Percentiles rank a stretch among this genome's conserved stretches.
These are phyloP conservation scores for Lophotis ruficrista DNA, from an alignment of 2,113 vertebrate genomes.

Conservation along the genomic window DNA sequence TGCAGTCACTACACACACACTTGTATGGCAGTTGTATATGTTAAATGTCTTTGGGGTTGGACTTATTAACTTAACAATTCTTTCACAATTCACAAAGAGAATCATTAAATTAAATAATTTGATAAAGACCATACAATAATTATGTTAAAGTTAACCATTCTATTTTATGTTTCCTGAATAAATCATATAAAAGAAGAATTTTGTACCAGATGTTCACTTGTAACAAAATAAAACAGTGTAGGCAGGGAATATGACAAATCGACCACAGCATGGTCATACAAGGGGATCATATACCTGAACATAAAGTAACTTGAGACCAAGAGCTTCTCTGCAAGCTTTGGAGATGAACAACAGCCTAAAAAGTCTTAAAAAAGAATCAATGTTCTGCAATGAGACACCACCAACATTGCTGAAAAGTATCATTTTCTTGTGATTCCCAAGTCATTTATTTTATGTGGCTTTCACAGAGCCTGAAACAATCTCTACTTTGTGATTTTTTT, in stretches of 20 bases:
- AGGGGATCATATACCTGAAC: background rate
- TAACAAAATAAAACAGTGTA: background rate
- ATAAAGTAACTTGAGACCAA: background rate
- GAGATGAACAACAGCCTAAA: background rate
- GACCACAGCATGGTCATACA: background rate
- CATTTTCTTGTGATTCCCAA: background rate
- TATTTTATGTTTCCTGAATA: background rate
- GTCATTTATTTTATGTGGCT: background rate
- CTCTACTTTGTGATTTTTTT: background rate
- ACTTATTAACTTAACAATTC: background rate
- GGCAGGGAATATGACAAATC: background rate
- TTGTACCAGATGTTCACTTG: background rate
- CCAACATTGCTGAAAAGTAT: background rate
- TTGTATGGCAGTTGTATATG: background rate
- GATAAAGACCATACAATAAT: background rate
- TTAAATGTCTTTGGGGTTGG: background rate
- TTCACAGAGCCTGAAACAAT: background rate
- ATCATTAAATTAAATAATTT: background rate
- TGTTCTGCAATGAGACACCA: background rate
- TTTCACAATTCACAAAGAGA: background rate
- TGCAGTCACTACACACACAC: background rate
- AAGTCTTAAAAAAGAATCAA: background rate
- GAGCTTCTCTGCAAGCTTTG: background rate
- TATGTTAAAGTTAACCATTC: background rate
- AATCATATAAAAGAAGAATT: background rate